Base-by-base conservation (phyloP, 1,140 invertebrate genomes). In the Drosophila burlai region DNA sequence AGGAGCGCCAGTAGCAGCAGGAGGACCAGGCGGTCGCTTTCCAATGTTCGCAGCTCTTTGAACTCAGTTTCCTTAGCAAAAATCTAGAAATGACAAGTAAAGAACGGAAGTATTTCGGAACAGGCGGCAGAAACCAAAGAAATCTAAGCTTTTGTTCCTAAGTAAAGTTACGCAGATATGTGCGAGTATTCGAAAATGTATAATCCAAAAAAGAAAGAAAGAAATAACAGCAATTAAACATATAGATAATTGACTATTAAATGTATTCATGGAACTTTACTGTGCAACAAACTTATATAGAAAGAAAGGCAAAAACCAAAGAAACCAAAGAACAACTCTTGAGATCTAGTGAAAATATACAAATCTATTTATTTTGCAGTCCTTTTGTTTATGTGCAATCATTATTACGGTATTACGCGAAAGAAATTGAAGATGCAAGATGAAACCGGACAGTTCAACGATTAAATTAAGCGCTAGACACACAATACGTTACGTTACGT, bases 401-500 rank as follows among this genome's bases (percentile, higher is more conserved):
- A 59, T 73, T 50, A 67, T 11, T 16, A 38, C 18, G 21, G 52
- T 16, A 55, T 55, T 46, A 40, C 38, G 42, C 69, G 31, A 72
- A 52, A 60, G 67, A 73, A 73, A 60, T 54, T 36, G 52, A 38
- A 54, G 52, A 54, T 54, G 52, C 9, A 34, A 15, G 66, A 50
- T 36, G 46, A 79, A 77, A 47, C 52, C 62, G 60, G 60, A 76
- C 78, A 90, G 81, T 90, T 90, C 85, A 89, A 90, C 85, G 85
- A 90, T 85, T 89, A 89, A 85, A 90, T 90, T 89, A 89, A 89
- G 85, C 79, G 85, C 81, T 80, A 81, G 74, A 76, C 62, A 89
- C 76, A 83, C 62, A 76, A 89, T 80, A 84, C 75, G 52, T 55
- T 54, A 54, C 52, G 36, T 57, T 57, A 34, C 29, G 73, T 87